Evolutionary conservation across 30 jellyfish, hydroid and myxozoan species (phyloP).

Genomic region (Rhopilema esculentum): DNA sequence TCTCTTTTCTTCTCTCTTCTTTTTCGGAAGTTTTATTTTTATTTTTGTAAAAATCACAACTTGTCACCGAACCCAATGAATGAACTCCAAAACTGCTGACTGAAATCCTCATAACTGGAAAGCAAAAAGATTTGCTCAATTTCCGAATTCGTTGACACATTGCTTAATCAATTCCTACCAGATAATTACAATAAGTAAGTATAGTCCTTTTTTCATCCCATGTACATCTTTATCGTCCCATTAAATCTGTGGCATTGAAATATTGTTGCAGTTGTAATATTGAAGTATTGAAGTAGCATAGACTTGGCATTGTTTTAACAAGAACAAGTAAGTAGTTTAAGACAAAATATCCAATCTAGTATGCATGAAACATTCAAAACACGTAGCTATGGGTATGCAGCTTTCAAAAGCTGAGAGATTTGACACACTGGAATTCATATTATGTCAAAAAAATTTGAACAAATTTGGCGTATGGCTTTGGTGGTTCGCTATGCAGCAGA

Average conservation of each 20-base stretch:
- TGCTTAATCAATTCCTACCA: slow-evolving; percentile 14
- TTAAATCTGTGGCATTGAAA: background rate
- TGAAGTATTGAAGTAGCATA: too few species aligned
- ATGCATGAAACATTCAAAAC: background rate
- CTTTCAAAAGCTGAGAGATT: too few species aligned
- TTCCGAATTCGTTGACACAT: slow-evolving; percentile 32
- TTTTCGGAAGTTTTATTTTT: too few species aligned
- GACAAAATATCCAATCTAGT: background rate
- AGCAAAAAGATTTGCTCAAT: slow-evolving; percentile 37
- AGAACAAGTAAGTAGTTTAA: background rate
- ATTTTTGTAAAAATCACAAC: too few species aligned
- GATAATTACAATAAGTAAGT: slow-evolving; percentile 36
- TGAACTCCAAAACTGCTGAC: slow-evolving; percentile 44
- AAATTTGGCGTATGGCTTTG: too few species aligned
- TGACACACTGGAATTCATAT: too few species aligned
- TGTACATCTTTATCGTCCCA: background rate
- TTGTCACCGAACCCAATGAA: too few species aligned
- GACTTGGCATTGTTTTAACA: background rate
- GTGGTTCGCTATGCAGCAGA: background rate
- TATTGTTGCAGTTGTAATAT: background rate
- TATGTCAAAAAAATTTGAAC: too few species aligned
- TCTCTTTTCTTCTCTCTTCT: too few species aligned
- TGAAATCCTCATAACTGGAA: slow-evolving; percentile 15
- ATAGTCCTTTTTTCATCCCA: background rate
- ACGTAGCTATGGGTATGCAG: too few species aligned